A percentile compares a stretch with the other conserved stretches of the same genome.
Conservation (phyloP, 2,113 vertebrate genomes). For the Scomber japonicus region DNA sequence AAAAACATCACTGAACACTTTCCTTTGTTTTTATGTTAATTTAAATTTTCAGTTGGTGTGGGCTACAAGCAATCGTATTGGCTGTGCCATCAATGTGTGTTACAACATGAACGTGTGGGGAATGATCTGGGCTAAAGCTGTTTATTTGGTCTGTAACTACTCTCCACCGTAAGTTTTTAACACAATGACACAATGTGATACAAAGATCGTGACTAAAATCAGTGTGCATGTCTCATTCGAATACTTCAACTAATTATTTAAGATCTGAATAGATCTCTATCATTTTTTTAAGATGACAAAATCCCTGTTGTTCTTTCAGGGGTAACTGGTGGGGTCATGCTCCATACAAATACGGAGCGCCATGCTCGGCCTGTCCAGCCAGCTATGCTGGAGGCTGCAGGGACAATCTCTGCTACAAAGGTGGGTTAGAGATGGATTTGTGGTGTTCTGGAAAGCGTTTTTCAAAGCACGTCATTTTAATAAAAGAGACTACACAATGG, state of each 20-base stretch:
- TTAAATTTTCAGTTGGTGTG: conserved; percentile 90
- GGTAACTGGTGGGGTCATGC: conserved; percentile 99
- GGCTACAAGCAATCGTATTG: conserved; percentile 96
- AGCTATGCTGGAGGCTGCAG: conserved; percentile 96
- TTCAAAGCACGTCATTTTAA: no score
- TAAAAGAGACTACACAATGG: neutral
- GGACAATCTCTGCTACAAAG: conserved; percentile 97
- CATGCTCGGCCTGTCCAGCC: conserved; percentile 95
- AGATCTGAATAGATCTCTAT: neutral
- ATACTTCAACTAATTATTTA: no score
- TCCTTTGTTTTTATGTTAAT: neutral
- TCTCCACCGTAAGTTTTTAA: conserved; percentile 93
- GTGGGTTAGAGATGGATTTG: conserved; percentile 70
- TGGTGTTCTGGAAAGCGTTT: neutral
- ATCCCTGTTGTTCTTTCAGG: conserved; percentile 73
- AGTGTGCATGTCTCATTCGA: neutral
- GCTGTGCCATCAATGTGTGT: conserved; percentile 97
- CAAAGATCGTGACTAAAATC: neutral
- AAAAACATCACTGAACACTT: neutral
- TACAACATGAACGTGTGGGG: conserved; percentile 99
- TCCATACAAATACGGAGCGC: conserved; percentile 93
- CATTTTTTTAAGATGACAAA: neutral
- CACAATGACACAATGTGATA: neutral
- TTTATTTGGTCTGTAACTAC: conserved; percentile 99
- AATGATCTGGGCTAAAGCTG: conserved; percentile 97